phyloP scores from a whole-genome alignment of 2,888 invertebrate species.

The Melanchra persicariae region DNA sequence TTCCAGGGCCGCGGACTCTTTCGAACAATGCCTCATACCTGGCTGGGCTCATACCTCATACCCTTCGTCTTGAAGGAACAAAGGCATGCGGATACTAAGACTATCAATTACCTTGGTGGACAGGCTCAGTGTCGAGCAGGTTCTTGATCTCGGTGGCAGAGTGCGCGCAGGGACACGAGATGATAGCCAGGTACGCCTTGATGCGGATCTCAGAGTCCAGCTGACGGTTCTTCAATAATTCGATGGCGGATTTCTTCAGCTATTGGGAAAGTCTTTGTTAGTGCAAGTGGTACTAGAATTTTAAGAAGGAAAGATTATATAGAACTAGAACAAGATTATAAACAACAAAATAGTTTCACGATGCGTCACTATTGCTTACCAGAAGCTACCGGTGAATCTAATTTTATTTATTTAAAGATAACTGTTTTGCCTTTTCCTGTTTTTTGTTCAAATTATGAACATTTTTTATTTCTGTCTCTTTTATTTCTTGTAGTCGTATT shows the following conservation, averaged over 20 bases:
- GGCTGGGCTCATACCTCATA: too few species aligned
- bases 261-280: slow-evolving; percentile 55
- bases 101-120: slow-evolving; percentile 92
- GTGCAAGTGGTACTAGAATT: neutral
- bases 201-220: slow-evolving; percentile 97
- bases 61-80: neutral
- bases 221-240: slow-evolving; percentile 93
- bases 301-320: neutral
- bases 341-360: neutral
- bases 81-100: neutral
- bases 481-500: too few species aligned
- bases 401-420: too few species aligned
- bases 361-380: too few species aligned
- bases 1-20: too few species aligned
- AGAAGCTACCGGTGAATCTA: too few species aligned
- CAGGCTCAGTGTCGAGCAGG: slow-evolving; percentile 93
- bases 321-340: neutral
- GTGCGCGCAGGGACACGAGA: slow-evolving; percentile 93
- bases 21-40: too few species aligned
- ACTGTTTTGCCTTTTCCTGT: too few species aligned
- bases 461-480: too few species aligned
- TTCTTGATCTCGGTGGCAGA: slow-evolving; percentile 93
- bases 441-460: too few species aligned
- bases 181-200: slow-evolving; percentile 94
- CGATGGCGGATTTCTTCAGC: slow-evolving; percentile 89